These are phyloP conservation scores for Trichogramma evanescens DNA, from an alignment of 2,888 invertebrate genomes.

Conservation along the genomic window DNA sequence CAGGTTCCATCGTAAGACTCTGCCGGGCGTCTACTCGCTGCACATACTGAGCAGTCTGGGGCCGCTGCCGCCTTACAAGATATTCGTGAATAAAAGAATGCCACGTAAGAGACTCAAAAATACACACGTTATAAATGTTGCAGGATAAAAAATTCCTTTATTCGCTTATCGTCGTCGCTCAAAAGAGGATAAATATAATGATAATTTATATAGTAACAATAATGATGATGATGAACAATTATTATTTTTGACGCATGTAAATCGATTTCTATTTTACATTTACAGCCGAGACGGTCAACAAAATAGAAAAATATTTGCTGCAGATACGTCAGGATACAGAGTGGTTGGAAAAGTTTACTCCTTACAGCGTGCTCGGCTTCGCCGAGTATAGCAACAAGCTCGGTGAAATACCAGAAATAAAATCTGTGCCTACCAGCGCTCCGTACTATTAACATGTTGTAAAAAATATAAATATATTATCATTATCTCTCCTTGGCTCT, in stretches of 20 bases:
- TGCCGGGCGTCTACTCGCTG: constrained; percentile 32
- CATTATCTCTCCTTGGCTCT: no score
- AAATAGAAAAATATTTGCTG: constrained; percentile 31
- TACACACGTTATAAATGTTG: not conserved
- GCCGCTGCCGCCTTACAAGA: constrained; percentile 60
- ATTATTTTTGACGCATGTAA: not conserved
- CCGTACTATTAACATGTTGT: constrained; percentile 29
- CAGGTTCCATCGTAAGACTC: constrained; percentile 27
- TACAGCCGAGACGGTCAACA: constrained; percentile 24
- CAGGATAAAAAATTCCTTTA: not conserved
- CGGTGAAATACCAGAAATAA: constrained; percentile 27
- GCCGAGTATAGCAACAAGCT: constrained; percentile 29
- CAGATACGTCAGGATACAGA: constrained; percentile 24
- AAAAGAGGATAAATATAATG: not conserved
- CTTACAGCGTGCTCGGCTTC: constrained; percentile 33
- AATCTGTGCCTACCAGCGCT: constrained; percentile 30
- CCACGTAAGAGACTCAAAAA: constrained; percentile 46
- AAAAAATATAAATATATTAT: no score
- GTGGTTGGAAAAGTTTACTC: constrained; percentile 32
- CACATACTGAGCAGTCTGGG: constrained; percentile 56
- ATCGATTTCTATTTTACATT: constrained; percentile 7
- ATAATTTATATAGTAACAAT: not conserved
- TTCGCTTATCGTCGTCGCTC: no score
- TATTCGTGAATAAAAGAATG: constrained; percentile 55
- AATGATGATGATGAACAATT: not conserved